Evolutionary conservation across 2,113 vertebrate genomes (phyloP), one percentile per base, ranked within the genome.

Genomic region (Phoenicopterus ruber): DNA sequence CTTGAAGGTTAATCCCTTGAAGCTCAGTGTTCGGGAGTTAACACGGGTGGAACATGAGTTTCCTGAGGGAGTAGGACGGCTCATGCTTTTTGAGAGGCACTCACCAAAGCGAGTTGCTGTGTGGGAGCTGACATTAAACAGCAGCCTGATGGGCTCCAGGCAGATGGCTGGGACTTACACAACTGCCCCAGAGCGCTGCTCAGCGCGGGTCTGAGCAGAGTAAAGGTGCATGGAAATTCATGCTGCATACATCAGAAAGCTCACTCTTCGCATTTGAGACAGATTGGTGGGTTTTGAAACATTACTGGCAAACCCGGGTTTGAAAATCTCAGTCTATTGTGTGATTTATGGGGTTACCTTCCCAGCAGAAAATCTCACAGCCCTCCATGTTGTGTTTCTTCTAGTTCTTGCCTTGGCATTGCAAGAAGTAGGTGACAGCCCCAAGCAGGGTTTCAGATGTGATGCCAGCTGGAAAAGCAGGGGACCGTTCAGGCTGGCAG

Each of bases 91-190:
- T 17, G 61, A 58, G 54, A 76, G 61, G 50, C 26, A 4, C 55
- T 74, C 42, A 54, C 0, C 0, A 28, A 59, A 74, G 28, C 0
- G 0, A 63, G 40, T 40, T 86, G 50, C n/a, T 0, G 0, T 61
- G 26, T 61, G 52, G 77, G 92, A 88, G 49, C 72, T 84, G 92
- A 34, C 73, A 24, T 87, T 70, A n/a, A 73, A 24, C 50, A 94
- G 55, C 46, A 58, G 67, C 65, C 55, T 46, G 40, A 29, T 19
- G 55, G 55, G 65, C 87, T 89, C 55, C 28, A 21, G 69, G 50
- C 84, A 78, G 59, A 40, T 84, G 72, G 65, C 73, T 94, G 92
- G 31, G 50, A 31, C 77, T 91, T 29, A 1, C 10, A 59, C 69
- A 86, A 20, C 69, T 91, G 58, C 71, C 67, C 11, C 7, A 52